Evolutionary conservation across 1,140 invertebrate genomes (phyloP), one percentile per base, ranked within the genome.

Genomic region (Lordiphosa mommai): DNA sequence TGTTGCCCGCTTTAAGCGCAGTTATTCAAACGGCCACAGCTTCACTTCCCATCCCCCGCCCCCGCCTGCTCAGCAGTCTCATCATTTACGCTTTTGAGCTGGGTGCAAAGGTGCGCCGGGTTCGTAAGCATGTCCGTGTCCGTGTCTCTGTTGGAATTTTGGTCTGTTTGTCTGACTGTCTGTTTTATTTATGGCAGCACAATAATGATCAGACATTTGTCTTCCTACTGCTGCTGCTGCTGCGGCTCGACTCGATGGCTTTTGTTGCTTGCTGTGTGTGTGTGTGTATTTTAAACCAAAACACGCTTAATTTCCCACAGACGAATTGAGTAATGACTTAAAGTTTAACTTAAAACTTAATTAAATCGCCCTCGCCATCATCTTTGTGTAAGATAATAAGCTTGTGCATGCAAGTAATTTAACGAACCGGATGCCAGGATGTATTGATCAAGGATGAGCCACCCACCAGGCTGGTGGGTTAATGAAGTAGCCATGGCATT

Each of bases 131-230:
- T 46, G 16, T 49, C 30, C 14, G 2, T 29, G 27, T 40, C 20
- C 46, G 9, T 59, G 60, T 32, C 51, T 57, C 34, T 37, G 63
- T 16, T 51, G 70, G 70, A 59, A 65, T 65, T 56, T 20, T 30
- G n/a, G 41, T 70, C 9, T 12, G 48, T 33, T 48, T 67, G 74
- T 80, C 74, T 53, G 60, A 34, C 48, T 51, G 74, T 82, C 76
- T 57, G 58, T 38, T 56, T 84, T 77, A 84, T 84, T 84, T 84
- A 84, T 84, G 68, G 68, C 66, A 69, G 47, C 61, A 64, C 84
- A 84, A 84, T 84, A 84, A 84, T 84, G 77, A 84, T 84, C 77
- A 65, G 66, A 67, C 77, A 84, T 84, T 84, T 84, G 73, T 84
- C 77, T 84, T 84, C 49, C 48, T 40, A 33, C 53, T 36, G 36